Percentiles rank a stretch among this genome's conserved stretches.
phyloP scores from a whole-genome alignment of 2,888 invertebrate species.

The Petrolisthes manimaculis region DNA sequence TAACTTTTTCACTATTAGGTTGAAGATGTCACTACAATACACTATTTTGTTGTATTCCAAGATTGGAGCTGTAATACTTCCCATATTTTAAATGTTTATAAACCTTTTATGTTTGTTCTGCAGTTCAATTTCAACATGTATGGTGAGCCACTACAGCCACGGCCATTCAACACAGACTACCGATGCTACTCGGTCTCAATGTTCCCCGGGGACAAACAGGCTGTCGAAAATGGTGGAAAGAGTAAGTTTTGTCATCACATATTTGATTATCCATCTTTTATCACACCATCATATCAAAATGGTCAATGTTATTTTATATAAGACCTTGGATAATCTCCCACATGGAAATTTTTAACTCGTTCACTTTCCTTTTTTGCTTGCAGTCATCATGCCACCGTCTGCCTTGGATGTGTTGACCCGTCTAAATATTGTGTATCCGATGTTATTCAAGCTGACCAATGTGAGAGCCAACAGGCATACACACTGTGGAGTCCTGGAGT shows the following conservation, averaged over 20 bases:
- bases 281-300: not conserved
- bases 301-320: not conserved
- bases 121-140: constrained; percentile 64
- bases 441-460: constrained; percentile 96
- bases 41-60: too few relatives aligned
- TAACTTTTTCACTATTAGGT: too few relatives aligned
- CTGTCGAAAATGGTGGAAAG: constrained; percentile 80
- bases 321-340: not conserved
- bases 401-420: constrained; percentile 92
- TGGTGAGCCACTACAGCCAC: constrained; percentile 72
- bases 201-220: constrained; percentile 92
- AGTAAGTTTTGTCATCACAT: constrained; percentile 22
- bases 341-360: not conserved
- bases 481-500: constrained; percentile 94
- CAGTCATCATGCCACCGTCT: constrained; percentile 98
- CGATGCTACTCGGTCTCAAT: constrained; percentile 94
- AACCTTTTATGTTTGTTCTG: too few relatives aligned
- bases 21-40: too few relatives aligned
- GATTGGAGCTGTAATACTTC: too few relatives aligned
- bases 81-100: too few relatives aligned
- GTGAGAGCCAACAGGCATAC: constrained; percentile 86
- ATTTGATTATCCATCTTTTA: not conserved
- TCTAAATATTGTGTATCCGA: constrained; percentile 96
- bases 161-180: constrained; percentile 86
- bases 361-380: constrained; percentile 68